These are phyloP conservation scores for Myotis planiceps DNA, from an alignment of 2,797 vertebrate species.

Conservation along the genomic window DNA sequence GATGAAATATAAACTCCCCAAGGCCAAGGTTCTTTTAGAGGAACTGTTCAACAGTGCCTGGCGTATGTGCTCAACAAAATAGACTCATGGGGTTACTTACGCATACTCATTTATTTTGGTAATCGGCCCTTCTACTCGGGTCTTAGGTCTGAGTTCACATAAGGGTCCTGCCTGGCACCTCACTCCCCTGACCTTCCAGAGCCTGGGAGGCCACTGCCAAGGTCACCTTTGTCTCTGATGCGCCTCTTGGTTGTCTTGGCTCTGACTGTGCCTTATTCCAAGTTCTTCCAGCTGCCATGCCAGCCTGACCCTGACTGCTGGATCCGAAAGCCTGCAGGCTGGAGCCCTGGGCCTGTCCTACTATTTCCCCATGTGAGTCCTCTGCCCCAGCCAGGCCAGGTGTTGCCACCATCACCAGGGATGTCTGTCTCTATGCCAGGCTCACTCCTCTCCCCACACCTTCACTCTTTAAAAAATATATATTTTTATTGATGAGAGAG, in stretches of 20 bases:
- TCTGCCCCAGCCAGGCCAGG: not conserved
- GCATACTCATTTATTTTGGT: not conserved
- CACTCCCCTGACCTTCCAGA: not conserved
- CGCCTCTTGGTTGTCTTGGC: not conserved
- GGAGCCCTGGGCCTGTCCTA: rapidly evolving
- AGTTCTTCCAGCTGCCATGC: not conserved
- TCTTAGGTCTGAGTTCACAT: not conserved
- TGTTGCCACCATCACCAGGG: rapidly evolving
- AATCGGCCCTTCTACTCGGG: not conserved
- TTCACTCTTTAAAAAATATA: too few relatives aligned
- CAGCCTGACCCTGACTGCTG: not conserved
- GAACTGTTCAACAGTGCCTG: not conserved
- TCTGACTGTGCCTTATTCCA: not conserved
- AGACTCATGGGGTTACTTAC: not conserved
- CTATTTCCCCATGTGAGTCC: not conserved
- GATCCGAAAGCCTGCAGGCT: not conserved
- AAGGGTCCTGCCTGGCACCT: not conserved
- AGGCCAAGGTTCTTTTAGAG: not conserved
- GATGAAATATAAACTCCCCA: not conserved
- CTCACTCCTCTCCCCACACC: too few relatives aligned
- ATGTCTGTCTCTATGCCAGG: not conserved
- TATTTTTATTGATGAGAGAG: too few relatives aligned
- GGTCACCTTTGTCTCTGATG: not conserved
- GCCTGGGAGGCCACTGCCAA: not conserved
- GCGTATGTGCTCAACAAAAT: not conserved